These are phyloP conservation scores for Dryoscopus gambensis DNA, from an alignment of 2,113 vertebrate genomes.

Conservation along the genomic window DNA sequence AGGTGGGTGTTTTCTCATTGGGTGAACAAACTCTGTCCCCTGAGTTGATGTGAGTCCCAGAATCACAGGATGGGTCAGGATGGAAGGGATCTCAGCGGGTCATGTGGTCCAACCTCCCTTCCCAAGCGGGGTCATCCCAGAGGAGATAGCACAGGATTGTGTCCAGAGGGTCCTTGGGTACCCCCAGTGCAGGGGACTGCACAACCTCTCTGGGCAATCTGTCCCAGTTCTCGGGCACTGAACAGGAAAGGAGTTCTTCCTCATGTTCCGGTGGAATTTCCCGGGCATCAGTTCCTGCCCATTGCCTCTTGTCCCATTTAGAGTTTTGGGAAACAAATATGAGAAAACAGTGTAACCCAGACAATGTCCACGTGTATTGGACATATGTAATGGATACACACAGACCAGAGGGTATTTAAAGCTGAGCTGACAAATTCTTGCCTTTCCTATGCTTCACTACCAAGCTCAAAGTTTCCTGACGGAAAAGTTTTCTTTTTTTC, in stretches of 20 bases:
- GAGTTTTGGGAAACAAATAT: background rate
- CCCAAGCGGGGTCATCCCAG: too few relatives aligned
- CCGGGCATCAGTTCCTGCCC: background rate
- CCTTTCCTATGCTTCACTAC: background rate
- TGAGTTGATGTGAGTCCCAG: background rate
- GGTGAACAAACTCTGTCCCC: background rate
- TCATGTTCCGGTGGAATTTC: background rate
- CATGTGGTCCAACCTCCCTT: background rate
- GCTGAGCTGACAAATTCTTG: background rate
- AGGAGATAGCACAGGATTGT: background rate
- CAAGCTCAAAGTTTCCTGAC: background rate
- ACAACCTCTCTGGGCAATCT: background rate
- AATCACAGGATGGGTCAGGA: background rate
- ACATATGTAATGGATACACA: too few relatives aligned
- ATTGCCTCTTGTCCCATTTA: too few relatives aligned
- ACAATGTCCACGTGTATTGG: background rate
- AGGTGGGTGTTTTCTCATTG: background rate
- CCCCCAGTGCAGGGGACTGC: background rate
- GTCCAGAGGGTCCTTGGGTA: too few relatives aligned
- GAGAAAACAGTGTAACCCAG: background rate
- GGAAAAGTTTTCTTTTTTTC: background rate
- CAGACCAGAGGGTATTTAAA: background rate
- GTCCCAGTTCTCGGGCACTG: rapidly evolving
- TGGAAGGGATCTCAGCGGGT: background rate
- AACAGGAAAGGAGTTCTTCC: background rate